These are phyloP conservation scores for Leptoteleia sp. DNA, from an alignment of 1,140 invertebrate genomes.

Conservation along the genomic window DNA sequence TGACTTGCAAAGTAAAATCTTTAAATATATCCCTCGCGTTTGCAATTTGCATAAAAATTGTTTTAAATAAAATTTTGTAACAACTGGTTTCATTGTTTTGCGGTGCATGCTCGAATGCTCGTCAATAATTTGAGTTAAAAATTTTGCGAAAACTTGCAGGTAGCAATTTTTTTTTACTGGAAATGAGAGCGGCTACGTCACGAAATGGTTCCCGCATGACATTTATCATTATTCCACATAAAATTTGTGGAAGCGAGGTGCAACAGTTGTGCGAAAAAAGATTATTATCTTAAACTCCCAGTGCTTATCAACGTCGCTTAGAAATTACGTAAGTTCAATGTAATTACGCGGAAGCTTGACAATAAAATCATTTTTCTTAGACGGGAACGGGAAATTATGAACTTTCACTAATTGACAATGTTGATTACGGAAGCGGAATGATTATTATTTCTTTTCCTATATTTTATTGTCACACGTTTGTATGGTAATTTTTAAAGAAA, in stretches of 20 bases:
- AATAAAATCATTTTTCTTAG: conserved; percentile 43
- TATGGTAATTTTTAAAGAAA: no score
- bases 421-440: conserved; percentile 12
- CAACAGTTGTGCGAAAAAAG: conserved; percentile 47
- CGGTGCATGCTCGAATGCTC: neutral
- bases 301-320: conserved; percentile 10
- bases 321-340: conserved; percentile 40
- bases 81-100: no score
- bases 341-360: conserved; percentile 55
- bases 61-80: no score
- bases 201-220: conserved; percentile 24
- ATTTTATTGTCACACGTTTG: neutral
- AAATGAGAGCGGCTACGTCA: conserved; percentile 22
- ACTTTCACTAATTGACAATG: conserved; percentile 48
- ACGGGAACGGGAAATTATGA: conserved; percentile 20
- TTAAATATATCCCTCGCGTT: no score
- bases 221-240: conserved; percentile 49
- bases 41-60: no score
- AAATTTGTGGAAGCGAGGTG: conserved; percentile 25
- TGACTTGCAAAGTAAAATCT: no score
- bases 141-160: conserved; percentile 17
- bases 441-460: conserved; percentile 13
- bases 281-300: conserved; percentile 38
- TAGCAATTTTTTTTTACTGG: neutral
- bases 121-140: neutral